Evolutionary conservation across 2,888 invertebrate species (phyloP).

Genomic region (Hirtodrosophila duncani): DNA sequence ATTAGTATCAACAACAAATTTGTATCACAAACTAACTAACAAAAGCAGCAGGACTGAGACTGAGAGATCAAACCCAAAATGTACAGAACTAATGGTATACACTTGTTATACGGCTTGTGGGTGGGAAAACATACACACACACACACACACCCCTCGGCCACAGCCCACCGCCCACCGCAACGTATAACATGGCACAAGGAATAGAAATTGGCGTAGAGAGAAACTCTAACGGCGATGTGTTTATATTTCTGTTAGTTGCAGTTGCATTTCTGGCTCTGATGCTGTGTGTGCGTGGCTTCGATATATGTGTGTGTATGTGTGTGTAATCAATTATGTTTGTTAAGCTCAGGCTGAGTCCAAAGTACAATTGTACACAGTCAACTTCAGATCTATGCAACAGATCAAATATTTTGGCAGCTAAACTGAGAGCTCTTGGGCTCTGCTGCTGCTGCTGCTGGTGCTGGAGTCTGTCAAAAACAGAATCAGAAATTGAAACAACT

Average conservation of each 20-base stretch:
- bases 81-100: conserved; percentile 22
- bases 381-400: no score
- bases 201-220: not conserved
- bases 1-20: conserved; percentile 7
- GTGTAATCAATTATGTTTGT: conserved; percentile 18
- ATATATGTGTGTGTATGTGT: conserved; percentile 11
- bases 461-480: not conserved
- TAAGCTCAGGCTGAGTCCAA: conserved; percentile 8
- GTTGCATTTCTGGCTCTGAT: no score
- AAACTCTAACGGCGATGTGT: conserved; percentile 11
- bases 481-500: no score
- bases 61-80: conserved; percentile 12
- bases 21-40: conserved; percentile 10
- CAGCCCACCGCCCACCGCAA: no score
- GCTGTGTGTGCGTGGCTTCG: not conserved
- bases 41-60: not conserved
- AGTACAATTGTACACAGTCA: no score
- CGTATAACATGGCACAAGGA: no score
- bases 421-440: not conserved
- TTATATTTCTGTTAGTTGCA: conserved; percentile 12
- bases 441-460: conserved; percentile 3
- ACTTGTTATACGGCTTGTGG: no score
- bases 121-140: no score
- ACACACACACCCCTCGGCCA: no score
- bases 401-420: no score